Evolutionary conservation across 2,113 vertebrate genomes (phyloP).

Genomic region (Aegithalos caudatus): DNA sequence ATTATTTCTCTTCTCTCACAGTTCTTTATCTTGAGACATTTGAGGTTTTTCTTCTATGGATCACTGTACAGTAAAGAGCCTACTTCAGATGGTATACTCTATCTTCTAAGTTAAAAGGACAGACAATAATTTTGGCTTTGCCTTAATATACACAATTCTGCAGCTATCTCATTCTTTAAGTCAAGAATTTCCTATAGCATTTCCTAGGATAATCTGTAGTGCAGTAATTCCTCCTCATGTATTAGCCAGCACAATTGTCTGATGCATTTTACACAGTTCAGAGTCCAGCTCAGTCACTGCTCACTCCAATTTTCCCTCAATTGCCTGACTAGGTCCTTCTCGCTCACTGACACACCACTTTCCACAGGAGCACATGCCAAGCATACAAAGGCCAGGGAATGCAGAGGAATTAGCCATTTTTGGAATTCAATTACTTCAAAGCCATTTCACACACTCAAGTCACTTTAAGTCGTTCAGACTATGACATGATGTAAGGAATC

Average conservation of each 20-base stretch:
- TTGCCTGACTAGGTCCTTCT: background rate
- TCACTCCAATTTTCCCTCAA: background rate
- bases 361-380: slow-evolving; percentile 10
- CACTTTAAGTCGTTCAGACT: background rate
- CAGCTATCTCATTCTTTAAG: slow-evolving; percentile 28
- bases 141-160: background rate
- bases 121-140: background rate
- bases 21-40: background rate
- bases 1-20: background rate
- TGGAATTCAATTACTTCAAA: background rate
- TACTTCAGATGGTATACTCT: background rate
- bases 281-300: background rate
- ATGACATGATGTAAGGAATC: background rate
- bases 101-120: slow-evolving; percentile 30
- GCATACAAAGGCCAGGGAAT: background rate
- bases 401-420: slow-evolving; percentile 3
- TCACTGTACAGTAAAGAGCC: background rate
- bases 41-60: background rate
- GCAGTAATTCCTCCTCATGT: background rate
- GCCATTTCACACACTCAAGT: background rate
- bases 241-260: background rate
- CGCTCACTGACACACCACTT: background rate
- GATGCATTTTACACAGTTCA: background rate
- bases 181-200: slow-evolving; percentile 26
- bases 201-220: background rate